Base-by-base conservation (phyloP, 2,797 vertebrate genomes). In the Eremophila alpestris region DNA sequence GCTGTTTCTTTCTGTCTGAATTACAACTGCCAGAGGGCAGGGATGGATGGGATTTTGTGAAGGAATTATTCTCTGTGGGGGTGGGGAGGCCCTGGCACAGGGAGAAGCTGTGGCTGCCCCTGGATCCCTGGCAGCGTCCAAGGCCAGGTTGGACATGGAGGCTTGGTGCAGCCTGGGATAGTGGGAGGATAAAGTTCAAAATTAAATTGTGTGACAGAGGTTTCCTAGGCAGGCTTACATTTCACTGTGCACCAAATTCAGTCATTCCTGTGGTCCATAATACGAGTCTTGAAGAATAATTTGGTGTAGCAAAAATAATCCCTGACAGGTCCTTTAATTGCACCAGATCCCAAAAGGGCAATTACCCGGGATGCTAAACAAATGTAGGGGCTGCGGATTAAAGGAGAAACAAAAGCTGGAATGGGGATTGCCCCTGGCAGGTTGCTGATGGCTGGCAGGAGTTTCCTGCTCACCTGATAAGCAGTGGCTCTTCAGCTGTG, bases 401-500 rank as follows among this genome's bases (percentile, higher is more conserved):
- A 73, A 90, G 63, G 43, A 62, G 29, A 64, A 71, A 90, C 34
- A 73, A 21, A 55, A 87, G 19, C 51, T 65, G 77, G 55, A 32
- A 51, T 7, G 14, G 24, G n/a, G 16, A 60, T 11, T 60, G 21
- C 55, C 55, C 46, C 46, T 40, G 52, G 58, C 30, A 51, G 46
- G 18, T 13, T n/a, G 22, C 30, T 51, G 58, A 27, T n/a, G 58
- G 23, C 73, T 51, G 40, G 54, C 13, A 62, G 63, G 46, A 77
- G 45, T 68, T 81, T 86, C 45, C 23, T 83, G 67, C 88, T 70
- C 71, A 52, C 34, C 80, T 74, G 79, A 52, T n/a, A 67, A 93
- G 45, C 23, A 55, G 46, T 51, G 79, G 29, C 30, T 81, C 58
- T 56, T 81, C 79, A 87, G 55, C 36, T 83, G 7, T 36, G 59